Evolutionary conservation across 2,113 vertebrate species (phyloP).

Genomic region (Boulengerochromis microlepis): DNA sequence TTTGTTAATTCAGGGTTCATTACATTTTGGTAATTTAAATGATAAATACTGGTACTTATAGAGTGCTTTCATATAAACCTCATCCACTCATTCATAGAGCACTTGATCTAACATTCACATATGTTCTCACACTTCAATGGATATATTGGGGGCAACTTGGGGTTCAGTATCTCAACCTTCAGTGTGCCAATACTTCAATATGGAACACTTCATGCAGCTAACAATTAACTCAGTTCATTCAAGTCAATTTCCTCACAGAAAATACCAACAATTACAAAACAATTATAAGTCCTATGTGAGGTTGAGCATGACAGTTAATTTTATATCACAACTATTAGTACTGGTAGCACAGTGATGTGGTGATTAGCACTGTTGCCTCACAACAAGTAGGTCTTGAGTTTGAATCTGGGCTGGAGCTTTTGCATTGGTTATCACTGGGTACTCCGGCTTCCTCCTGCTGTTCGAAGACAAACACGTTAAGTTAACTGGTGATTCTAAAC

Average conservation of each 20-base stretch:
- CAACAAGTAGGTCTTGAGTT: neutral
- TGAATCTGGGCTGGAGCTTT: neutral
- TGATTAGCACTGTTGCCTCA: neutral
- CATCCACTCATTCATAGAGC: neutral
- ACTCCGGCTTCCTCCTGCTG: neutral
- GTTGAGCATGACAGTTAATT: neutral
- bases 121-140: neutral
- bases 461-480: neutral
- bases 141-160: neutral
- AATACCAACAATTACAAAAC: neutral
- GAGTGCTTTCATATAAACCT: neutral
- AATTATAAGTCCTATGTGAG: neutral
- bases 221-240: neutral
- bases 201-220: neutral
- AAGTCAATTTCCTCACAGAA: neutral
- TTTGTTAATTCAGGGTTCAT: neutral
- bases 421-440: neutral
- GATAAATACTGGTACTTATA: neutral
- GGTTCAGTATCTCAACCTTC: neutral
- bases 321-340: neutral
- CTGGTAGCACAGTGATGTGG: neutral
- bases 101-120: neutral
- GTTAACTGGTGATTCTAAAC: neutral
- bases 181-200: neutral
- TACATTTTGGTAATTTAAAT: neutral